Base-by-base conservation (phyloP, 2,113 vertebrate species). In the Podarcis muralis region DNA sequence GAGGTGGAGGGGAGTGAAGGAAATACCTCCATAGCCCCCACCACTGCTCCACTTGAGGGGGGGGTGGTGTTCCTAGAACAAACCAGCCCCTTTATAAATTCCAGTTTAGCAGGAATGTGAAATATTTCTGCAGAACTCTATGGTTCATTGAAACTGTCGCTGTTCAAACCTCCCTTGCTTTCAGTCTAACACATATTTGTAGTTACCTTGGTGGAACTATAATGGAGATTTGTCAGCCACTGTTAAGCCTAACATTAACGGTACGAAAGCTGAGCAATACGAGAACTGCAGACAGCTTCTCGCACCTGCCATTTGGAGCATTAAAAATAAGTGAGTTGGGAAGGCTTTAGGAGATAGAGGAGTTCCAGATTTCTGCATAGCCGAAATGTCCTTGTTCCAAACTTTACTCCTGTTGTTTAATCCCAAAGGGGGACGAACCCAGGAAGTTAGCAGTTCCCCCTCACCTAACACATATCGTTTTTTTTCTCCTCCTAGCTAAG, bases 401-500 rank as follows among this genome's bases (percentile, higher is more conserved):
- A 48, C 4, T 68, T 77, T 77, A 7, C 12, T 83, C 20, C 25
- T 43, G 7, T 72, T n/a, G 59, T 78, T 75, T 6, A 22, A 25
- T 12, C 57, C 53, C 23, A 2, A 43, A 7, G 48, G 27, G 62
- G 74, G 48, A 11, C 2, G 11, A 53, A 53, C 48, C 11, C 48
- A 12, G 11, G 2, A 53, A 48, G 48, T 43, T 30, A 5, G 22
- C 20, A 16, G 3, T 86, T 86, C 27, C 43, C 30, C 32, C n/a
- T 72, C 66, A 53, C 22, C 40, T n/a, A 16, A 53, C 48, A 9
- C 22, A 1, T 3, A 1, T 85, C 68, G 23, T 3, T 83, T 65
- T 57, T 30, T 53, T 77, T 22, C 25, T 83, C 1, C 86, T 89
- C 37, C 59, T 92, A 98, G 97, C 97, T 93, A 98, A 98, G 97